Evolutionary conservation across 2,888 invertebrate genomes (phyloP), one percentile per base, ranked within the genome.

Genomic region (Oxycera nigricornis): DNA sequence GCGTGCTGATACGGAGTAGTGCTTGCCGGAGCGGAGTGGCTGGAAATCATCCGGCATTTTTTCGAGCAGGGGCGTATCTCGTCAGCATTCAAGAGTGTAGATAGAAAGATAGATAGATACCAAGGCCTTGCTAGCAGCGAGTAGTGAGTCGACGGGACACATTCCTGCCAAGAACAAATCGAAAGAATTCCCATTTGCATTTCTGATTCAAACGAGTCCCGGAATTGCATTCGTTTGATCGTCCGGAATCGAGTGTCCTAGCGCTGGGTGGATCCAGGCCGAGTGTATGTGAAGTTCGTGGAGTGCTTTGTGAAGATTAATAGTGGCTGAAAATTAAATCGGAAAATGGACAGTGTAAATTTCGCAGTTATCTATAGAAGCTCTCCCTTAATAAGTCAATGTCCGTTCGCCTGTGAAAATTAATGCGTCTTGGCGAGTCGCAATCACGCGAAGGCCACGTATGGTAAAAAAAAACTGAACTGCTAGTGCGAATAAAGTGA

Each of bases 31-130:
- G 39, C 7, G 20, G 14, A 9, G 24, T 4, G 7, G 65, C 20
- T 65, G 41, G 24, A 39, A 65, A 39, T 65, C 41, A 39, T 65
- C 65, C 65, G 65, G 30, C 30, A 65, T 24, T 22, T 30, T 65
- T 57, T 61, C 61, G 46, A 46, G 14, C 55, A 65, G 65, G 65
- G 65, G 65, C 65, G 65, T 65, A 41, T 65, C 65, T 39, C 65
- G 65, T 65, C 39, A 30, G 39, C 39, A 41, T 65, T 65, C 35
- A 55, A 55, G 55, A 55, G 55, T 20, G 7, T 39, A 20, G 24
- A 55, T 55, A 55, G 9, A 9, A 39, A 14, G 55, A 55, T 46
- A 46, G 46, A n/a, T 3, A 3, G 46, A 46, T 46, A 46, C n/a
- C 46, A 17, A 11, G 46, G 46, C 46, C 14, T 46, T 46, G 22